Conservation (phyloP, 2,888 invertebrate genomes). For the Eugnorisma glareosa region DNA sequence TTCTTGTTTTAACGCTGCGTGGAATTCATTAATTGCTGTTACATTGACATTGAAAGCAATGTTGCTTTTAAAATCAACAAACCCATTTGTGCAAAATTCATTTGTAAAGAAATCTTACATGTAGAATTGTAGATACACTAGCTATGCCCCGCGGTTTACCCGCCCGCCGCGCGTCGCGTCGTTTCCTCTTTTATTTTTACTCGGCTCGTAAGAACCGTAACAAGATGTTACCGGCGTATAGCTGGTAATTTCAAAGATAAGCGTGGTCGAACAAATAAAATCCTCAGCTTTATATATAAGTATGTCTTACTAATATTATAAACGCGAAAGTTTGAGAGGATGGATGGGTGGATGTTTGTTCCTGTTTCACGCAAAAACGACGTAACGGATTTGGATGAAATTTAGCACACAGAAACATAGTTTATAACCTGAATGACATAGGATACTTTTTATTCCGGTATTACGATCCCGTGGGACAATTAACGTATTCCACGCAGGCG, state of each 20-base stretch:
- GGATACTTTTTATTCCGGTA: too few relatives aligned
- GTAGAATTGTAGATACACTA: background rate
- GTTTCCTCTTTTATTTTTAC: background rate
- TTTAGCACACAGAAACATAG: too few relatives aligned
- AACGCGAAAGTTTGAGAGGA: too few relatives aligned
- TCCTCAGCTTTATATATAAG: background rate
- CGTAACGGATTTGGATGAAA: too few relatives aligned
- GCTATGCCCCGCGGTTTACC: background rate
- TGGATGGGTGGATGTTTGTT: too few relatives aligned
- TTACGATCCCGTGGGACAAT: too few relatives aligned
- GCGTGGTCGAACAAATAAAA: background rate
- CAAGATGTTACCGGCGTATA: background rate
- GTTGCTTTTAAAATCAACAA: slow-evolving; percentile 27
- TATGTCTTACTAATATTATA: too few relatives aligned
- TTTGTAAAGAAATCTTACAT: background rate
- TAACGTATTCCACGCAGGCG: too few relatives aligned
- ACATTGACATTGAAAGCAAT: slow-evolving; percentile 37
- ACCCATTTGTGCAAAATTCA: background rate
- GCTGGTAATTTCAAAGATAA: background rate
- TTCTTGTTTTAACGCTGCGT: slow-evolving; percentile 31
- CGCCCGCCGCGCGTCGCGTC: background rate
- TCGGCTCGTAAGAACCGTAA: background rate
- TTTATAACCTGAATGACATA: too few relatives aligned
- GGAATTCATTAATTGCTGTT: slow-evolving; percentile 24
- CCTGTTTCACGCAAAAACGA: too few relatives aligned